Evolutionary conservation across 2,888 invertebrate species (phyloP).

Genomic region (Bibio marci): DNA sequence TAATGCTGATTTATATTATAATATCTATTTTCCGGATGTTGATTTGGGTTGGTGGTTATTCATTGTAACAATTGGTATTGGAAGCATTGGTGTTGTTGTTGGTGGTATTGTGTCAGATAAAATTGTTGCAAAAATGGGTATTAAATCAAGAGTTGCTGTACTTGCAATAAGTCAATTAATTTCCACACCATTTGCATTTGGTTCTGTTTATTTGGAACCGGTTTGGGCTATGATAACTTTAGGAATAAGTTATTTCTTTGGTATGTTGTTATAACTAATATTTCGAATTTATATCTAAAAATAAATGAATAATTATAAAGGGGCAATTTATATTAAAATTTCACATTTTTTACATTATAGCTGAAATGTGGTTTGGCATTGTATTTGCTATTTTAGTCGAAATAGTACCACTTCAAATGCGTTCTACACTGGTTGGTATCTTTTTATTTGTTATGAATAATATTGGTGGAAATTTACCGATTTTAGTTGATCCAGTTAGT

Average conservation of each 20-base stretch:
- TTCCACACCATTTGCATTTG: slow-evolving; percentile 70
- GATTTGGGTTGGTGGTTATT: slow-evolving; percentile 84
- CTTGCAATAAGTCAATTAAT: slow-evolving; percentile 68
- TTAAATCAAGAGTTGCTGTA: slow-evolving; percentile 61
- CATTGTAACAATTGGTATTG: slow-evolving; percentile 73
- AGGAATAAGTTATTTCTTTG: slow-evolving; percentile 77
- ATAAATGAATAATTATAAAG: slow-evolving; percentile 1
- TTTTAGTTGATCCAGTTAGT: slow-evolving; percentile 70
- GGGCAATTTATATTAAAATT: slow-evolving; percentile 1
- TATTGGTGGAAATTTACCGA: slow-evolving; percentile 77
- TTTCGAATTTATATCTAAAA: neutral
- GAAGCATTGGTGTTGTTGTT: slow-evolving; percentile 45
- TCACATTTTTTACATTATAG: slow-evolving; percentile 30
- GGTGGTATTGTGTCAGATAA: slow-evolving; percentile 69
- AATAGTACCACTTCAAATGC: slow-evolving; percentile 62
- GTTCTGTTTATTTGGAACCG: slow-evolving; percentile 66
- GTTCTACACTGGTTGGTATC: slow-evolving; percentile 72
- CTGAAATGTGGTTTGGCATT: slow-evolving; percentile 92
- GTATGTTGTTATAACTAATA: slow-evolving; percentile 31
- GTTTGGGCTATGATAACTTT: slow-evolving; percentile 75
- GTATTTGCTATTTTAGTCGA: slow-evolving; percentile 80
- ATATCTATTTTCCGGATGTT: slow-evolving; percentile 74
- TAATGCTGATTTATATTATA: slow-evolving; percentile 78
- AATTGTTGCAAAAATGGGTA: slow-evolving; percentile 73
- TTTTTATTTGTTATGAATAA: slow-evolving; percentile 89